phyloP scores from a whole-genome alignment of 2,797 vertebrate genomes.

The Arctocebus calabarensis region DNA sequence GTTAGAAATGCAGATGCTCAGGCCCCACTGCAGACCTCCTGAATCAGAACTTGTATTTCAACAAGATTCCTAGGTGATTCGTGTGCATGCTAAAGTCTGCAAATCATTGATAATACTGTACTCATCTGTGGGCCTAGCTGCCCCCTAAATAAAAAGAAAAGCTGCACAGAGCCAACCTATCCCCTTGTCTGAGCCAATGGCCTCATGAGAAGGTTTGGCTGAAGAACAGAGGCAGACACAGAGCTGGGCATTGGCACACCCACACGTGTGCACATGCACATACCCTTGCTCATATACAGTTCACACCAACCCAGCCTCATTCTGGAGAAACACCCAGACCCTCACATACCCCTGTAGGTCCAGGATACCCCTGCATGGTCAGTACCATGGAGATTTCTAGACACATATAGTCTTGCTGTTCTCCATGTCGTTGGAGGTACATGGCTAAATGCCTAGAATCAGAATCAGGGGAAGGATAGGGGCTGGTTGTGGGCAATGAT shows the following conservation, averaged over 20 bases:
- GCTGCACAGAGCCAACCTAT: not conserved
- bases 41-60: not conserved
- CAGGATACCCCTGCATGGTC: not conserved
- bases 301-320: not conserved
- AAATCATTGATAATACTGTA: not conserved
- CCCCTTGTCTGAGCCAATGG: not conserved
- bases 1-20: not conserved
- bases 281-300: not conserved
- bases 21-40: not conserved
- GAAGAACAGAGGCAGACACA: conserved; percentile 46
- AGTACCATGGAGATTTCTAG: conserved; percentile 41
- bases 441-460: not conserved
- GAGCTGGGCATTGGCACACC: not conserved
- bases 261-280: not conserved
- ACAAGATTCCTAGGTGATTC: not conserved
- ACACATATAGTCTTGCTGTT: not conserved
- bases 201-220: conserved; percentile 33
- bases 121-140: not conserved
- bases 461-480: not conserved
- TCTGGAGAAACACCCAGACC: not conserved
- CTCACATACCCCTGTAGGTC: not conserved
- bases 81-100: not conserved
- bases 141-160: not conserved
- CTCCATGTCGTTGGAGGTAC: not conserved
- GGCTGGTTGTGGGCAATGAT: not conserved